Percentiles rank a stretch among this genome's conserved stretches.
These are phyloP conservation scores for Carassius auratus DNA, from an alignment of 2,113 vertebrate species.

Conservation along the genomic window DNA sequence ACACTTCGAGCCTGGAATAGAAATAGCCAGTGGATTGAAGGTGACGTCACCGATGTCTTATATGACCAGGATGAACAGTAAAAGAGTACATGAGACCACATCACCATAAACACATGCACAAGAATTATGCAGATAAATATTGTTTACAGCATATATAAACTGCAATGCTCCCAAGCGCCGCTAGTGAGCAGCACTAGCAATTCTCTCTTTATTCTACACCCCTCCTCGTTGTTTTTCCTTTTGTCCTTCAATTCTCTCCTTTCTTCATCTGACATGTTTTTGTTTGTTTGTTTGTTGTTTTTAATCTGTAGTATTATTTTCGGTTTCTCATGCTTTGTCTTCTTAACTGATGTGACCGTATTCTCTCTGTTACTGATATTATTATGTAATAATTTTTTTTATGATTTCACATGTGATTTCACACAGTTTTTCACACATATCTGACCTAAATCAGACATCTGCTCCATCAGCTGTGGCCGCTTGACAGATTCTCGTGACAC, in stretches of 20 bases:
- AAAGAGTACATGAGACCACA: neutral
- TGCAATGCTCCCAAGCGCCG: conserved; percentile 19
- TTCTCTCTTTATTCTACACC: neutral
- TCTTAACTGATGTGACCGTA: neutral
- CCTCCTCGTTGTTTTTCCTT: conserved; percentile 4
- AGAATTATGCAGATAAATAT: neutral
- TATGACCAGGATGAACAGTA: neutral
- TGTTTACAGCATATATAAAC: neutral
- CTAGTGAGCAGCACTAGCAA: conserved; percentile 42
- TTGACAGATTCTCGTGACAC: neutral
- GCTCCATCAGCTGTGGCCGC: neutral
- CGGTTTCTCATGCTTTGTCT: neutral
- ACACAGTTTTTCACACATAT: neutral
- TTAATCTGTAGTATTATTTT: neutral
- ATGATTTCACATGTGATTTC: neutral
- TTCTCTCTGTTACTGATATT: neutral
- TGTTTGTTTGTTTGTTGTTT: neutral
- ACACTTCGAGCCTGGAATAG: neutral
- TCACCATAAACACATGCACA: neutral
- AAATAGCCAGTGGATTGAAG: conserved; percentile 10
- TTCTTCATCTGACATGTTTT: neutral
- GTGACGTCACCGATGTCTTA: neutral
- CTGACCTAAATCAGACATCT: conserved; percentile 24
- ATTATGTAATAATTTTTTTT: neutral
- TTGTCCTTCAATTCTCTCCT: neutral